A percentile compares a stretch with the other conserved stretches of the same genome.
phyloP scores from a whole-genome alignment of 2,797 vertebrate genomes.

The Eulemur coronatus region DNA sequence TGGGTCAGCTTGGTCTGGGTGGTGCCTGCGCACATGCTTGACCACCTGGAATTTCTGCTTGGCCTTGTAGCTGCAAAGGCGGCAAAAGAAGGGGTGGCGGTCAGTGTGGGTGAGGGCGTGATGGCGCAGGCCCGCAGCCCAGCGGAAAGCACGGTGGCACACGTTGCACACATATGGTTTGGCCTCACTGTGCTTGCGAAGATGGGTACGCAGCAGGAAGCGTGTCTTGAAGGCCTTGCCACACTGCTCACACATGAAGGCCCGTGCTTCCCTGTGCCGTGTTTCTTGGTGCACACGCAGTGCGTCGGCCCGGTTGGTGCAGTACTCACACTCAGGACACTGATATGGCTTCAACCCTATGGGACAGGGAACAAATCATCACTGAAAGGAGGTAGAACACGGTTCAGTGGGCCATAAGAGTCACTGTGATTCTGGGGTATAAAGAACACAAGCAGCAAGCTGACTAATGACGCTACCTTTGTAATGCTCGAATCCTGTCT shows the following conservation, averaged over 20 bases:
- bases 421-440: not conserved
- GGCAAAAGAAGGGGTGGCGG: constrained; percentile 94
- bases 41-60: constrained; percentile 99
- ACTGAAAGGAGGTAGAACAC: not conserved
- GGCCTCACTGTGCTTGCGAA: constrained; percentile 94
- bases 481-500: not conserved
- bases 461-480: not conserved
- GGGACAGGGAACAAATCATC: not conserved
- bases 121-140: constrained; percentile 96
- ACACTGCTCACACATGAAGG: constrained; percentile 97
- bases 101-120: constrained; percentile 97
- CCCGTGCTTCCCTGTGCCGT: constrained; percentile 91
- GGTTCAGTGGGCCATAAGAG: not conserved
- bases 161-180: constrained; percentile 92
- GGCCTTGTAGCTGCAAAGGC: constrained; percentile 94
- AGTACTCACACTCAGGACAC: constrained; percentile 94
- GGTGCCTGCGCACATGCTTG: constrained; percentile 94
- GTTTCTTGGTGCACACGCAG: constrained; percentile 94
- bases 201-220: constrained; percentile 96
- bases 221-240: constrained; percentile 98
- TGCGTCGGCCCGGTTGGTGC: constrained; percentile 95
- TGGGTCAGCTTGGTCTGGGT: constrained; percentile 87
- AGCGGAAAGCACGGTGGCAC: constrained; percentile 94
- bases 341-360: constrained; percentile 93
- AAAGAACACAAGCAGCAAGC: not conserved